Evolutionary conservation across 2,888 invertebrate genomes (phyloP).

Genomic region (Linnaemya vulpina): DNA sequence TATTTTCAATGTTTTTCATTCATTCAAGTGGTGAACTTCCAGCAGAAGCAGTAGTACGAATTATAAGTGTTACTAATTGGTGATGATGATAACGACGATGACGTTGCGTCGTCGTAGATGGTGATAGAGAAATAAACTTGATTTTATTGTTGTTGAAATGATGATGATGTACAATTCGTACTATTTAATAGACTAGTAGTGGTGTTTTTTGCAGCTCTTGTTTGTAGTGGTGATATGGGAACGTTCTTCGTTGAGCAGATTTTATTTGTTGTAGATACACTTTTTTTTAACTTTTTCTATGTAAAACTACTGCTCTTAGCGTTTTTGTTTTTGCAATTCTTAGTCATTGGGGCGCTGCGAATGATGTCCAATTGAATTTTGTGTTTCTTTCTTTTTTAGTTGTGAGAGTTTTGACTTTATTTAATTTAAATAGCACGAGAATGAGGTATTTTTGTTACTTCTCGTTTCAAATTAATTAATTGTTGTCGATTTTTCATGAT

Average conservation of each 20-base stretch:
- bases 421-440: slow-evolving; percentile 37
- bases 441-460: slow-evolving; percentile 39
- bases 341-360: slow-evolving; percentile 43
- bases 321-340: slow-evolving; percentile 41
- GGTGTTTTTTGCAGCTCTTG: slow-evolving; percentile 8
- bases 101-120: slow-evolving; percentile 8
- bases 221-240: slow-evolving; percentile 10
- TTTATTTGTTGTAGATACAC: slow-evolving; percentile 27
- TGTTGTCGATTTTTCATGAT: slow-evolving; percentile 58
- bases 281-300: slow-evolving; percentile 23
- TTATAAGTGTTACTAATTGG: slow-evolving; percentile 67
- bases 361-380: slow-evolving; percentile 37
- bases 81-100: slow-evolving; percentile 33
- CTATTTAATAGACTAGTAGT: slow-evolving; percentile 14
- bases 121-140: slow-evolving; percentile 42
- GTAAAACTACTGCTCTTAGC: background rate
- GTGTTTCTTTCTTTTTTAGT: background rate
- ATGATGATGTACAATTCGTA: slow-evolving; percentile 36
- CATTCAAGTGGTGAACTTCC: slow-evolving; percentile 31
- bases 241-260: slow-evolving; percentile 30
- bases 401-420: slow-evolving; percentile 40
- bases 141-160: slow-evolving; percentile 46
- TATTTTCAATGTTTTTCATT: slow-evolving; percentile 1
- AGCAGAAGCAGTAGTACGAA: slow-evolving; percentile 16
- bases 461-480: slow-evolving; percentile 67